Evolutionary conservation across 2,797 vertebrate species (phyloP).

Genomic region (Danio jaintianensis): DNA sequence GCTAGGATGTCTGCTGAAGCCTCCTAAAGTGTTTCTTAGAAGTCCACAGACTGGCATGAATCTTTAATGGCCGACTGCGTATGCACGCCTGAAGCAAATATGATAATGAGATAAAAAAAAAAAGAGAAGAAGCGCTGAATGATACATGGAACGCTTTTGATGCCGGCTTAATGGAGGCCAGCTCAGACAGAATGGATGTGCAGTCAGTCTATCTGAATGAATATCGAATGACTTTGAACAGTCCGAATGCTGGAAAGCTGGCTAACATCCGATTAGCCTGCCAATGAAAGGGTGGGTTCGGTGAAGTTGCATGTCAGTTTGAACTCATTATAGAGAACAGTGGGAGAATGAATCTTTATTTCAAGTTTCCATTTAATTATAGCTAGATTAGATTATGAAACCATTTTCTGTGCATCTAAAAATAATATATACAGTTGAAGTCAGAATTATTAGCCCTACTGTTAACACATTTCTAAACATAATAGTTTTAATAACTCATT

Average conservation of each 20-base stretch:
- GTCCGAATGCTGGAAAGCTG: background rate
- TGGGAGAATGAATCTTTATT: background rate
- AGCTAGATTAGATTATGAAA: too few species aligned
- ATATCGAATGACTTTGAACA: constrained; percentile 36
- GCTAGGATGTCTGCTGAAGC: constrained; percentile 1
- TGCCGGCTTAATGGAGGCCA: constrained; percentile 11
- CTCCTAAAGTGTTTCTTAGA: constrained; percentile 29
- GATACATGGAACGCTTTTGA: constrained; percentile 32
- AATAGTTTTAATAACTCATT: too few species aligned
- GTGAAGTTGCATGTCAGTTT: background rate
- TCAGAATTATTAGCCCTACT: too few species aligned
- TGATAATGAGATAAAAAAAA: constrained; percentile 45
- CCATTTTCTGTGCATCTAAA: too few species aligned
- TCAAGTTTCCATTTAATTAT: too few species aligned
- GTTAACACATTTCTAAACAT: too few species aligned
- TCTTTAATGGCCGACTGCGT: constrained; percentile 11
- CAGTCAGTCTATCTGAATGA: constrained; percentile 31
- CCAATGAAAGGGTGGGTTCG: background rate
- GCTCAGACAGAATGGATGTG: constrained; percentile 35
- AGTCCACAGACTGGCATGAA: constrained; percentile 30
- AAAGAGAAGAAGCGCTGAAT: constrained; percentile 19
- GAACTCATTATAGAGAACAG: background rate
- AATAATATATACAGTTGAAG: too few species aligned
- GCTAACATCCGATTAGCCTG: constrained; percentile 4
- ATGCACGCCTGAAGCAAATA: constrained; percentile 27